Percentiles rank a stretch among this genome's conserved stretches.
Conservation (phyloP, 2,113 vertebrate species). For the Hypocryptadius cinnamomeus region DNA sequence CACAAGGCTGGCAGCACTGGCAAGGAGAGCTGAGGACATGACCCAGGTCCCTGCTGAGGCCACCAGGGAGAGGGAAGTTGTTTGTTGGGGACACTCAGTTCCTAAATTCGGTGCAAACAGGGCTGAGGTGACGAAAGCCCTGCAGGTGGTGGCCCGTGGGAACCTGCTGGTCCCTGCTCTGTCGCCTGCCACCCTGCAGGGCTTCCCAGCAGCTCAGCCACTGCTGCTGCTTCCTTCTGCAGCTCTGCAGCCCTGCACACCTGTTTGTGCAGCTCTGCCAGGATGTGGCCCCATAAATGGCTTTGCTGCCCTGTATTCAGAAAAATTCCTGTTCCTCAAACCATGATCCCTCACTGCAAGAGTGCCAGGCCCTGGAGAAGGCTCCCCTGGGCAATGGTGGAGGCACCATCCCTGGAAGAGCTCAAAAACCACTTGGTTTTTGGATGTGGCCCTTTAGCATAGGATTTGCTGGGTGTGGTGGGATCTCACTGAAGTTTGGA, state of each 20-base stretch:
- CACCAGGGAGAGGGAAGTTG: not conserved
- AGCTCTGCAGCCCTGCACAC: not conserved
- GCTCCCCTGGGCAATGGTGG: not conserved
- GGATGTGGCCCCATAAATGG: not conserved
- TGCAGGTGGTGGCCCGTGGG: not conserved
- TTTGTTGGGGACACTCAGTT: not conserved
- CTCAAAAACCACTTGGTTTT: not conserved
- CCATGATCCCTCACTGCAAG: not conserved
- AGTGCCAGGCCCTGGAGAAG: not conserved
- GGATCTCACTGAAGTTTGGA: not conserved
- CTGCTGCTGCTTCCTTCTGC: not conserved
- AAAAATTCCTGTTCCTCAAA: fast-evolving
- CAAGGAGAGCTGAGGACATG: not conserved
- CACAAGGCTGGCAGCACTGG: not conserved
- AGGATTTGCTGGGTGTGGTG: not conserved
- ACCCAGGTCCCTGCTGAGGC: not conserved
- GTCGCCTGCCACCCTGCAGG: not conserved
- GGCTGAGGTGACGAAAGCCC: not conserved
- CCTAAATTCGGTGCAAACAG: not conserved
- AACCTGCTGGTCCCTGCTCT: not conserved
- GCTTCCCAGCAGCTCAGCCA: not conserved
- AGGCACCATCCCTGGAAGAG: not conserved
- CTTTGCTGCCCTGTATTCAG: not conserved
- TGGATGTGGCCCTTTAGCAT: not conserved
- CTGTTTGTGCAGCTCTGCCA: not conserved